Evolutionary conservation across 1,140 invertebrate species (phyloP).

Genomic region (Plectus sambesii): DNA sequence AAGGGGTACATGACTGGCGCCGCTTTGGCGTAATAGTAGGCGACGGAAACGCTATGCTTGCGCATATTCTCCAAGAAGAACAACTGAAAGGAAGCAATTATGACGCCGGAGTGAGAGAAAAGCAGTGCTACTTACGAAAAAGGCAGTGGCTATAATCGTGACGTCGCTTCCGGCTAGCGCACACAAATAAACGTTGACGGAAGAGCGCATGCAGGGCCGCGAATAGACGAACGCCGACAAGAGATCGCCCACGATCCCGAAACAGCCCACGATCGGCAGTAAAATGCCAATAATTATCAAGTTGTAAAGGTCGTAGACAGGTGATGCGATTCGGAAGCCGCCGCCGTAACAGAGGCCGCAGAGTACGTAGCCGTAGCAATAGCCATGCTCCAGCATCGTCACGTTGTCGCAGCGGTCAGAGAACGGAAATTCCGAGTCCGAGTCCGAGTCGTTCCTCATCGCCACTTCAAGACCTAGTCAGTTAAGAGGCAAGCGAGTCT

Average conservation of each 20-base stretch:
- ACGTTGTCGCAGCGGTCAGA: too few species aligned
- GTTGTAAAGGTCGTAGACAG: too few species aligned
- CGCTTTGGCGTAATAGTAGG: slow-evolving; percentile 21
- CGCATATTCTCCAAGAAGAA: slow-evolving; percentile 31
- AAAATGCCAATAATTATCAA: slow-evolving; percentile 19
- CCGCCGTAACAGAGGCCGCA: slow-evolving; percentile 6
- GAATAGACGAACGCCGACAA: slow-evolving; percentile 30
- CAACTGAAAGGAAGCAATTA: slow-evolving; percentile 24
- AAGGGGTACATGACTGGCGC: slow-evolving; percentile 33
- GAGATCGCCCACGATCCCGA: slow-evolving; percentile 25
- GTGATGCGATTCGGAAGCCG: too few species aligned
- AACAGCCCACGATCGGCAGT: slow-evolving; percentile 23
- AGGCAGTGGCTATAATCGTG: too few species aligned
- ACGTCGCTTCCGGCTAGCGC: slow-evolving; percentile 25
- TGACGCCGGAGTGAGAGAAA: slow-evolving; percentile 20
- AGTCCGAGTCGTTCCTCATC: too few species aligned
- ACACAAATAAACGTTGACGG: slow-evolving; percentile 21
- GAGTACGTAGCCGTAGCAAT: background rate
- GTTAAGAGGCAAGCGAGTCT: too few species aligned
- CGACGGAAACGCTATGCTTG: slow-evolving; percentile 17
- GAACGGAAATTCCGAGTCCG: too few species aligned
- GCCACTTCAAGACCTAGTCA: too few species aligned
- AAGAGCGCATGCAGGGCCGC: slow-evolving; percentile 20
- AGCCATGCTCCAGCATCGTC: background rate
- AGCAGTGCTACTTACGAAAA: slow-evolving; percentile 3